Evolutionary conservation across 2,113 vertebrate genomes (phyloP).

Genomic region (Nibea coibor): DNA sequence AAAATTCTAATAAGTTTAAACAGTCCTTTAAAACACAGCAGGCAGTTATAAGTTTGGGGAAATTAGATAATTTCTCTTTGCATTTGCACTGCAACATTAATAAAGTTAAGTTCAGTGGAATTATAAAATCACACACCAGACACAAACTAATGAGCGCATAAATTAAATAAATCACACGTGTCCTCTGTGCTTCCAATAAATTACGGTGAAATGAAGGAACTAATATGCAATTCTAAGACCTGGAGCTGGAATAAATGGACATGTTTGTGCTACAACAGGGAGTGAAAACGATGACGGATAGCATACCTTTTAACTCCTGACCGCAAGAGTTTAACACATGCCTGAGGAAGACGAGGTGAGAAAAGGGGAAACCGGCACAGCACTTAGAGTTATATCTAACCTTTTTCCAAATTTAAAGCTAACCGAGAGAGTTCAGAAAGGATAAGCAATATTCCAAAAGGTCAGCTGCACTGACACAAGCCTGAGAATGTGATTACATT

Average conservation of each 20-base stretch:
- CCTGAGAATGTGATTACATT: conserved; percentile 35
- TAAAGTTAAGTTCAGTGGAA: conserved; percentile 21
- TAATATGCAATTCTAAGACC: background rate
- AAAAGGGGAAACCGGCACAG: background rate
- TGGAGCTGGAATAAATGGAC: background rate
- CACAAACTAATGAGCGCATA: conserved; percentile 11
- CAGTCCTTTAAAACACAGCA: conserved; percentile 20
- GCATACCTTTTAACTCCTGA: conserved; percentile 2
- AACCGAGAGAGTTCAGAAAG: conserved; percentile 49
- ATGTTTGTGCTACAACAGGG: background rate
- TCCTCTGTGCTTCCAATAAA: background rate
- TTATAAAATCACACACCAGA: conserved; percentile 5
- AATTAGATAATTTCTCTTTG: conserved; percentile 8
- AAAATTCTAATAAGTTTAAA: conserved; percentile 28
- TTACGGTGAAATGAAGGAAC: conserved; percentile 5
- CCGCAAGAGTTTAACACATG: background rate
- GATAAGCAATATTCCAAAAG: conserved; percentile 48
- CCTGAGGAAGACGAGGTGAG: background rate
- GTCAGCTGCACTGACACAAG: conserved; percentile 30
- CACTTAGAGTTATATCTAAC: conserved; percentile 34
- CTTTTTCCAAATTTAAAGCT: conserved; percentile 60
- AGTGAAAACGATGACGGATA: background rate
- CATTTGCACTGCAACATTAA: conserved; percentile 15
- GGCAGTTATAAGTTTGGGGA: background rate
- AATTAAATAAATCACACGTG: conserved; percentile 13